Base-by-base conservation (phyloP, 2,888 invertebrate species). In the Leptopilina syphax region DNA sequence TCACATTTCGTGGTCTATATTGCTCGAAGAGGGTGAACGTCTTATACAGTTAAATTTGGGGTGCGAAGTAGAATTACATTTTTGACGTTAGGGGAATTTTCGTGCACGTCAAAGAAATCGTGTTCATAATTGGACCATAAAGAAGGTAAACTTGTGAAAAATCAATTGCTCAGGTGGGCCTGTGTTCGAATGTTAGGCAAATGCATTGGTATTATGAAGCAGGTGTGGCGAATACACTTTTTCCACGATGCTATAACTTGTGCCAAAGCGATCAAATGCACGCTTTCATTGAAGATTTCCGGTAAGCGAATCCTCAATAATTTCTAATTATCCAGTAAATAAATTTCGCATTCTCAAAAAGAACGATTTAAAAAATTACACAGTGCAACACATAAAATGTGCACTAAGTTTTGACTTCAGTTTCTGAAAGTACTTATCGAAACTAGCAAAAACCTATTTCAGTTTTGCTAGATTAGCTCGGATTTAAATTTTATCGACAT, bases 191-290 rank as follows among this genome's bases (percentile, higher is more conserved):
- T 81, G 92, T 97, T 63, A 95, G 95, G 76, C 96, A 97, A 90
- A 95, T 96, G 93, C 96, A 97, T 89, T 97, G 97, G 97, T 96
- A 95, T 90, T 96, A 95, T 76, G 97, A 97, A 86, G 95, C 96
- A 9, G 96, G 96, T 9, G 95, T 97, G 50, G 95, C 97, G 0
- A 93, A 95, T 84, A 95, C 96, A 8, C 95, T 95, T 85, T 98
- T 97, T 91, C 98, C 98, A 0, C 94, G 98, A 54, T 97, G 97
- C 90, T 98, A 97, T 92, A 95, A 96, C 92, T 94, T 97, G 84
- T 95, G 96, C 89, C 96, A 95, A 89, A 95, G 95, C 0, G 97
- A 97, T 84, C 97, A 97, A 89, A 94, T 96, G 88, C 95, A 95
- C 87, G 96, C 96, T 81, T 97, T 97, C 89, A 93, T 97, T 81